phyloP scores from a whole-genome alignment of 2,113 vertebrate genomes.

The Illadopsis cleaveri region DNA sequence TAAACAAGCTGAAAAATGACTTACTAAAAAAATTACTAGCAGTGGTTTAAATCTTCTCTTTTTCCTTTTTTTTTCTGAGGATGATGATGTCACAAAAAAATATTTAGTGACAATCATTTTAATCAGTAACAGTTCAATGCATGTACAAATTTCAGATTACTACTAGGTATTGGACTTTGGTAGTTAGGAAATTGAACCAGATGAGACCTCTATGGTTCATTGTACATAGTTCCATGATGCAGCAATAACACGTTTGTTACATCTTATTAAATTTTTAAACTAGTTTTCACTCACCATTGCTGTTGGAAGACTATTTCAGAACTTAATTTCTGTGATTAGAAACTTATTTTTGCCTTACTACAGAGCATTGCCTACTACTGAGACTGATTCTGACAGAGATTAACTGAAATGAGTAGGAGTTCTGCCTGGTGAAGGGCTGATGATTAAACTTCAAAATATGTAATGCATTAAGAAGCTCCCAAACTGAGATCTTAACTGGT shows the following conservation, averaged over 20 bases:
- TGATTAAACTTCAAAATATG: conserved; percentile 56
- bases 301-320: not conserved
- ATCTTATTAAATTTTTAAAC: not conserved
- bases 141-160: not conserved
- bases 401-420: conserved; percentile 25
- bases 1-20: not conserved
- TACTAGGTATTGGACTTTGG: not conserved
- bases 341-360: not conserved
- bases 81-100: not conserved
- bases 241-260: not conserved
- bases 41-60: not conserved
- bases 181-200: not conserved
- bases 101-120: not conserved
- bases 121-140: not conserved
- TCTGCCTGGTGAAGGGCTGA: conserved; percentile 25
- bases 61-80: not conserved
- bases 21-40: not conserved
- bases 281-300: not conserved
- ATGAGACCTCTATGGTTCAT: not conserved
- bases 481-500: not conserved
- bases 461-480: not conserved
- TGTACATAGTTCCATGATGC: not conserved
- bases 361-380: not conserved
- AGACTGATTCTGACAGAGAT: conserved; percentile 20
- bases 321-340: not conserved